phyloP scores from a whole-genome alignment of 92 coral and sea anemone species.

The Zoanthus gigantus region DNA sequence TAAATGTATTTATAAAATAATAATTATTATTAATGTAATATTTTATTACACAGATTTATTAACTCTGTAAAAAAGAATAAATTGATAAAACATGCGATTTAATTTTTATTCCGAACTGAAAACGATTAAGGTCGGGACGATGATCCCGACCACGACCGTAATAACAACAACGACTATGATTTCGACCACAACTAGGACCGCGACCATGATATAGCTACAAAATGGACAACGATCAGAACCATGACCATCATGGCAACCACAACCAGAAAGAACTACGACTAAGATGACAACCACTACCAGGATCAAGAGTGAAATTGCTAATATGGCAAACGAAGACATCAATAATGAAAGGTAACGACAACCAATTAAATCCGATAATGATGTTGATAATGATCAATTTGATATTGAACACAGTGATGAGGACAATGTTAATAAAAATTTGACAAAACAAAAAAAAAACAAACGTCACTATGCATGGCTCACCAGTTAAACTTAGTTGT shows the following conservation, averaged over 20 bases:
- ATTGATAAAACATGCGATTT: too few relatives aligned
- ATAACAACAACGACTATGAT: not conserved
- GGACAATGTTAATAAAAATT: not conserved
- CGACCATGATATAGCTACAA: not conserved
- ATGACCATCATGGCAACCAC: not conserved
- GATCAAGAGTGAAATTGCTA: not conserved
- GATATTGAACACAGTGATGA: not conserved
- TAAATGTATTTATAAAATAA: not conserved
- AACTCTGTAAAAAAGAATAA: too few relatives aligned
- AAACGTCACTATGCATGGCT: not conserved
- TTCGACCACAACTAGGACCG: not conserved
- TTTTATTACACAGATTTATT: too few relatives aligned
- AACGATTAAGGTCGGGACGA: not conserved
- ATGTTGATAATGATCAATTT: not conserved
- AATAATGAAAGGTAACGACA: too few relatives aligned
- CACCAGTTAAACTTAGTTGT: slow-evolving; percentile 67
- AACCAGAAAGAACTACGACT: too few relatives aligned
- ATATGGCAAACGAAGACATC: too few relatives aligned
- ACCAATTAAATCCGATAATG: too few relatives aligned
- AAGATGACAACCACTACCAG: not conserved
- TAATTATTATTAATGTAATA: too few relatives aligned
- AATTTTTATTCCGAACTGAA: too few relatives aligned
- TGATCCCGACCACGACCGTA: not conserved
- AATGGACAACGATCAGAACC: too few relatives aligned
- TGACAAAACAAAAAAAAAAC: not conserved